Conservation (phyloP, 1,140 invertebrate genomes). For the Drosophila lowei region DNA sequence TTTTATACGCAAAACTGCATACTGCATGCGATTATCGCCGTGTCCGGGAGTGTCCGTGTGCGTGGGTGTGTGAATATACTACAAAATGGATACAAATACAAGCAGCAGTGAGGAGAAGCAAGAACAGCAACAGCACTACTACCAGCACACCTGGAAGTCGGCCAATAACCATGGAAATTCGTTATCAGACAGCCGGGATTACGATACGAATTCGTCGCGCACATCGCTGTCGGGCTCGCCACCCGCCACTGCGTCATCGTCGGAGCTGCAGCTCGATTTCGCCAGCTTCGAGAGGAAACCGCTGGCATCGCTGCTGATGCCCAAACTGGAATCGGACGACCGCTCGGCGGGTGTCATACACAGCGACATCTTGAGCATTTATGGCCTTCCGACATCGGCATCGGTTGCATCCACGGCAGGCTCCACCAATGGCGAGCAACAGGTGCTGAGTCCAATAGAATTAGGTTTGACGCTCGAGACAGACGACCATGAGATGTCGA, state of each 20-base stretch:
- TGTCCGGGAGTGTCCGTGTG: constrained; percentile 23
- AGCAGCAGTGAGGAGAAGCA: constrained; percentile 43
- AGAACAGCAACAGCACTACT: constrained; percentile 50
- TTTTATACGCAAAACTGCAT: constrained; percentile 57
- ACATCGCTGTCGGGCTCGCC: constrained; percentile 69
- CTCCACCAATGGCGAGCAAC: constrained; percentile 64
- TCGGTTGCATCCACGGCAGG: background rate
- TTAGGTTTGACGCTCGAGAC: constrained; percentile 63
- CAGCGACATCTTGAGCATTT: constrained; percentile 47
- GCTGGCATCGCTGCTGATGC: constrained; percentile 45
- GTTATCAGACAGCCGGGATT: constrained; percentile 78
- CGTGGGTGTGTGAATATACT: constrained; percentile 55
- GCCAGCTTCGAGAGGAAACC: constrained; percentile 51
- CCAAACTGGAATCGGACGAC: constrained; percentile 41
- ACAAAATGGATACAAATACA: constrained; percentile 64
- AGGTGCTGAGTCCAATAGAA: constrained; percentile 77
- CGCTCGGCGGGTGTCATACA: constrained; percentile 14
- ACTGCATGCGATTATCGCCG: constrained; percentile 30
- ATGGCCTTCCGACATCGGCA: constrained; percentile 27
- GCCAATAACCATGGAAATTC: constrained; percentile 59
- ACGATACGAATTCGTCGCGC: constrained; percentile 75
- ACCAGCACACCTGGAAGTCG: constrained; percentile 50
- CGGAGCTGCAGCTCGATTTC: constrained; percentile 43
- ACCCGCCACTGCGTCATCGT: constrained; percentile 44
- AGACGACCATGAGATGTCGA: constrained; percentile 39